Conservation (phyloP, 2,113 vertebrate genomes). For the Pelusios castaneus region DNA sequence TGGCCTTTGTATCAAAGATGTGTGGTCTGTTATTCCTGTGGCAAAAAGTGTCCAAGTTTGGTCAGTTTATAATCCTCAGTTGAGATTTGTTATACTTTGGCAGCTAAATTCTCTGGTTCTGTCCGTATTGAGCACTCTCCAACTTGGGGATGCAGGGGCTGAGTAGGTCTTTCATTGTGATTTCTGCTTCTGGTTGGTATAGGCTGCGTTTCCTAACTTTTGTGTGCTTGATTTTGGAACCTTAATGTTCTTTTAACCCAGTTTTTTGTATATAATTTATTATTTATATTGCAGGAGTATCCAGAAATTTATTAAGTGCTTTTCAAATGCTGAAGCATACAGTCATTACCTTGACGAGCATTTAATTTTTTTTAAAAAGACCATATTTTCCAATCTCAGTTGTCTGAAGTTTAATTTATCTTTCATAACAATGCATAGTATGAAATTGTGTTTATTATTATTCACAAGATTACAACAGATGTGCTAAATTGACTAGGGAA, state of each 20-base stretch:
- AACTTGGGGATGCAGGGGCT: neutral
- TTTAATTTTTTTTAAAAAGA: neutral
- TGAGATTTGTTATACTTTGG: constrained; percentile 60
- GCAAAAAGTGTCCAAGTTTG: neutral
- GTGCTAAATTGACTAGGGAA: constrained; percentile 53
- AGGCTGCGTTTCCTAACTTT: neutral
- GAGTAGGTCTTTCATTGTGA: neutral
- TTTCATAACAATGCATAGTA: constrained; percentile 2
- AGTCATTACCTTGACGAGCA: constrained; percentile 41
- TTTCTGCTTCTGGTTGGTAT: neutral
- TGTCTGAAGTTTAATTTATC: constrained; percentile 30
- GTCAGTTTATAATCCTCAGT: neutral
- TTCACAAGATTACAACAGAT: constrained; percentile 42
- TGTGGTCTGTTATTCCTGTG: constrained; percentile 32
- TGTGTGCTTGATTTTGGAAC: neutral
- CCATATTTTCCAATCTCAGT: neutral
- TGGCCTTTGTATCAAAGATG: constrained; percentile 46
- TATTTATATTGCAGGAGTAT: constrained; percentile 33
- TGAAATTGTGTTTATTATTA: neutral
- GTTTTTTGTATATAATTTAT: neutral
- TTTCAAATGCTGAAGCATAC: neutral
- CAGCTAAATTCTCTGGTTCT: neutral
- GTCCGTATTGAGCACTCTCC: constrained; percentile 9
- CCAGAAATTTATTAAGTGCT: constrained; percentile 26
- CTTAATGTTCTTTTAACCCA: neutral